phyloP scores from a whole-genome alignment of 2,797 vertebrate species.

The Sorex maritimensis region DNA sequence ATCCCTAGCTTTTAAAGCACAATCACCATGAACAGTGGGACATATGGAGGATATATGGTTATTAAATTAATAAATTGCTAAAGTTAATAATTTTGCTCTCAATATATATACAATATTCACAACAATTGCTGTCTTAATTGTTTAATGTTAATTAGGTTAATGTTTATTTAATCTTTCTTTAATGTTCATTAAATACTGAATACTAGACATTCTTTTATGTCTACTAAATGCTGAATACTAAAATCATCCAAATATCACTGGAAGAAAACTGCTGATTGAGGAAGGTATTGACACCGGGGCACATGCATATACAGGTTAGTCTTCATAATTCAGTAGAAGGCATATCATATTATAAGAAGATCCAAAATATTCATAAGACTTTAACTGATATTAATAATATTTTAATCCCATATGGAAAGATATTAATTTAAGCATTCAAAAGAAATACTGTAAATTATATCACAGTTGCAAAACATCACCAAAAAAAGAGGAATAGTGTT shows the following conservation, averaged over 20 bases:
- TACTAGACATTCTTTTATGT: background rate
- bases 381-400: conserved; percentile 29
- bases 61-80: no score
- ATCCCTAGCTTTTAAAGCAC: background rate
- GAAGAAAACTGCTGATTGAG: background rate
- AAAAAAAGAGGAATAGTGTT: background rate
- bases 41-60: no score
- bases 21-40: background rate
- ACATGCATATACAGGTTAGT: background rate
- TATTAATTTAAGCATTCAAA: background rate
- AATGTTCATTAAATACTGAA: background rate
- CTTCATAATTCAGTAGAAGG: background rate
- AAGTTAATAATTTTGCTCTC: no score
- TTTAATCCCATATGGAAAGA: background rate
- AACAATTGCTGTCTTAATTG: background rate
- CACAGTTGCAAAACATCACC: background rate
- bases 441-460: background rate
- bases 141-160: background rate
- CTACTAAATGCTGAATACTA: background rate
- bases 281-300: no score
- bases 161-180: conserved; percentile 4
- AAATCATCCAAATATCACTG: background rate
- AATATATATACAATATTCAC: no score
- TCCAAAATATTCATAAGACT: background rate
- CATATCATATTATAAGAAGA: background rate